These are phyloP conservation scores for Coboldia fuscipes DNA, from an alignment of 1,140 invertebrate genomes.

Conservation along the genomic window DNA sequence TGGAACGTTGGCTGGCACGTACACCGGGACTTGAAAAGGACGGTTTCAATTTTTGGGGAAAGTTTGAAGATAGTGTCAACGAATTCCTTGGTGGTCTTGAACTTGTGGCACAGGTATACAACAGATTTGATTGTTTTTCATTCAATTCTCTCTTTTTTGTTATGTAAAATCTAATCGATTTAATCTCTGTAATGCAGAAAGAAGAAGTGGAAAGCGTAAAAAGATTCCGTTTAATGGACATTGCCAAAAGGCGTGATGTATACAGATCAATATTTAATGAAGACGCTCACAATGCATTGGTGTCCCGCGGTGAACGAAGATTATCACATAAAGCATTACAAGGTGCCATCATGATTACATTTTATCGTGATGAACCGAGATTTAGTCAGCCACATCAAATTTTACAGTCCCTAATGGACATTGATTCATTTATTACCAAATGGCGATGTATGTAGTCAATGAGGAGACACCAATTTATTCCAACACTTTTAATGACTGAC, in stretches of 20 bases:
- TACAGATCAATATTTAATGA: constrained; percentile 81
- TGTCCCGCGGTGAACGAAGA: constrained; percentile 66
- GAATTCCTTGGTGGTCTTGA: constrained; percentile 47
- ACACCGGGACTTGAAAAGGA: constrained; percentile 71
- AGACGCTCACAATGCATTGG: constrained; percentile 53
- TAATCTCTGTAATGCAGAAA: constrained; percentile 18
- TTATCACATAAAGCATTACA: constrained; percentile 81
- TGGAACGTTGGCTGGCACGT: constrained; percentile 82
- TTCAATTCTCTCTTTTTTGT: background rate
- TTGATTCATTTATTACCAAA: constrained; percentile 95
- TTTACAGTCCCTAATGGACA: constrained; percentile 84
- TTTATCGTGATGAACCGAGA: constrained; percentile 87
- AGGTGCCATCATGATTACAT: constrained; percentile 92
- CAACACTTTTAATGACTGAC: background rate
- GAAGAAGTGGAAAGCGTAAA: constrained; percentile 31
- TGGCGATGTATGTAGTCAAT: constrained; percentile 76
- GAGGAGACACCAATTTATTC: background rate
- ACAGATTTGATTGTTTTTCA: too few relatives aligned
- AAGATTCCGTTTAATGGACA: constrained; percentile 41
- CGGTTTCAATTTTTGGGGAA: constrained; percentile 86
- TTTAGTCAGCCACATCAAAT: constrained; percentile 95
- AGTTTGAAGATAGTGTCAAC: constrained; percentile 61
- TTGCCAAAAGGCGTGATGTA: constrained; percentile 54
- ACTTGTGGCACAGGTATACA: too few relatives aligned
- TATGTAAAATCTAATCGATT: background rate